Evolutionary conservation across 2,113 vertebrate genomes (phyloP).

Genomic region (Cheilinus undulatus): DNA sequence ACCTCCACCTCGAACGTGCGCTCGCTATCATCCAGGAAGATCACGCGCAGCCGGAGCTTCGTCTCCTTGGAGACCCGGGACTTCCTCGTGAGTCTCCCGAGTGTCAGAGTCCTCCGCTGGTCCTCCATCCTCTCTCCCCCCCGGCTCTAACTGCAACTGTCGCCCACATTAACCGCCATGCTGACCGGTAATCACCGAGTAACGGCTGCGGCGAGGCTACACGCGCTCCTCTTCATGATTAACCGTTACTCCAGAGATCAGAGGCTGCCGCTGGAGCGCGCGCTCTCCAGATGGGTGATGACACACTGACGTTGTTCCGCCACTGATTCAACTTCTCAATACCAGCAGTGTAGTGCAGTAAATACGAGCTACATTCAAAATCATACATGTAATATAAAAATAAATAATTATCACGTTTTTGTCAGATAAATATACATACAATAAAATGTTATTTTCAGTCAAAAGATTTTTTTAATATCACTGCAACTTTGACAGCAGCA

Average conservation of each 20-base stretch:
- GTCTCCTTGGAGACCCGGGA: slow-evolving; percentile 68
- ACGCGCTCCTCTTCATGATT: slow-evolving; percentile 20
- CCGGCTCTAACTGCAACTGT: background rate
- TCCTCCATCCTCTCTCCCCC: slow-evolving; percentile 53
- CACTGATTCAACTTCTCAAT: no score
- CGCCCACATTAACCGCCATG: slow-evolving; percentile 8
- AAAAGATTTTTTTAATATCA: no score
- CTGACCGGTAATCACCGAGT: background rate
- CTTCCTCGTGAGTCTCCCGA: slow-evolving; percentile 53
- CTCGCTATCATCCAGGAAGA: slow-evolving; percentile 84
- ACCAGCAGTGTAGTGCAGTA: no score
- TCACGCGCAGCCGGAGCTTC: slow-evolving; percentile 79
- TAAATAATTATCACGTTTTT: no score
- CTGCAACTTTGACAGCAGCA: no score
- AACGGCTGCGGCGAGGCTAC: background rate
- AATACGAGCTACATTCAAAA: no score
- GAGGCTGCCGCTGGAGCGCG: slow-evolving; percentile 21
- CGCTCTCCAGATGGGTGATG: slow-evolving; percentile 46
- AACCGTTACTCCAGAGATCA: background rate
- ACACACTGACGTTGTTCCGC: slow-evolving; percentile 7
- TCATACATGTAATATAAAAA: no score
- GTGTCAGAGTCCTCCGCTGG: slow-evolving; percentile 36
- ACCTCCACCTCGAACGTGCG: slow-evolving; percentile 85
- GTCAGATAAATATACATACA: no score
- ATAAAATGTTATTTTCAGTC: no score